Evolutionary conservation across 2,113 vertebrate species (phyloP).

Genomic region (Pogona vitticeps): DNA sequence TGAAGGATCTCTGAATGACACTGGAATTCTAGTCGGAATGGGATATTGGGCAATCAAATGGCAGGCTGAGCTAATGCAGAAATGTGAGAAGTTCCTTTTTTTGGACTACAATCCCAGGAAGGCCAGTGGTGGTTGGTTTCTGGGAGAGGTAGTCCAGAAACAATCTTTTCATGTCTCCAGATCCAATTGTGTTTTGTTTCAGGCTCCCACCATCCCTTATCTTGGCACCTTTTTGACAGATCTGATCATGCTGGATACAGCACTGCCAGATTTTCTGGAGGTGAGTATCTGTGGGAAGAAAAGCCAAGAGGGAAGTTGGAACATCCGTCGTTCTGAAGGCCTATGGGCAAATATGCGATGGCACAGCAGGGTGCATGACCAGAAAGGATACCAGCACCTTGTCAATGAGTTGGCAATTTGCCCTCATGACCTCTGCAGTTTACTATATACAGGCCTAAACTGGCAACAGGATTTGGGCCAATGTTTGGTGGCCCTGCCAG

Average conservation of each 20-base stretch:
- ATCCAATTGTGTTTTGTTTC: slow-evolving; percentile 18
- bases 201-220: slow-evolving; percentile 83
- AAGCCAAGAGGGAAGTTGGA: too few relatives aligned
- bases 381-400: not conserved
- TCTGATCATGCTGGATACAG: slow-evolving; percentile 90
- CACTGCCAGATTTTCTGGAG: slow-evolving; percentile 82
- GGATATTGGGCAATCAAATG: not conserved
- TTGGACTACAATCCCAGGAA: too few relatives aligned
- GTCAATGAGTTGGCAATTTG: not conserved
- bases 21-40: not conserved
- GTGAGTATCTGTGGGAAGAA: slow-evolving; percentile 64
- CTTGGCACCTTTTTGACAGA: slow-evolving; percentile 89
- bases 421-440: not conserved
- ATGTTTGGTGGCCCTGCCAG: not conserved
- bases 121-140: too few relatives aligned
- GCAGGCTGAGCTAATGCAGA: slow-evolving; percentile 6
- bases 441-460: too few relatives aligned
- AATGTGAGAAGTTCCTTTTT: too few relatives aligned
- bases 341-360: too few relatives aligned
- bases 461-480: not conserved
- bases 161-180: too few relatives aligned
- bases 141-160: too few relatives aligned
- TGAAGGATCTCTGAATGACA: not conserved
- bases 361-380: too few relatives aligned
- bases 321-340: too few relatives aligned